Evolutionary conservation across 1,140 invertebrate genomes (phyloP), one percentile per base, ranked within the genome.

Genomic region (Drosophila ficusphila): DNA sequence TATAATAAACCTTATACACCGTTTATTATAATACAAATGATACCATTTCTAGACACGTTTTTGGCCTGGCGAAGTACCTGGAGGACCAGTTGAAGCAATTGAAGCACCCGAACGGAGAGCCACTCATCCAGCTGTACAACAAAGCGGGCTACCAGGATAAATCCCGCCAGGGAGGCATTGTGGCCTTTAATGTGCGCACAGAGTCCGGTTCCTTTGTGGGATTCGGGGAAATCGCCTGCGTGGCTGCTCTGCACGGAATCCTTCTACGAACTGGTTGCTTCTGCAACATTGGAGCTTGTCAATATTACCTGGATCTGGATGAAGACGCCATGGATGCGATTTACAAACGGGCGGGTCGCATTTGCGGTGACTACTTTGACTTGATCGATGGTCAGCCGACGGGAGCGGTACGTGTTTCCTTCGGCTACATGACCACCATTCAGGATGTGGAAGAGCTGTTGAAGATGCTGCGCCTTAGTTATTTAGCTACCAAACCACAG

Each of bases 281-380:
- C 90, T 99, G 98, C 91, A 99, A 99, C 93, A 96, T 98, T 4
- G 98, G 98, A 14, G 97, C 98, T 4, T 99, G 98, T 92, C 96
- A 98, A 91, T 92, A 94, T 29, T 96, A 97, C 90, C 92, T 99
- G 19, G 91, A 93, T 2, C 91, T 98, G 6, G 93, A 94, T 0
- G 93, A 95, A 34, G 90, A 94, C 3, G 94, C 96, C 33, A 92
- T 98, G 57, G 94, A 94, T 70, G 92, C 93, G 16, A 96, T 98
- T 89, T 97, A 95, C 91, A 93, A 96, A 91, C 61, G 73, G 0
- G 94, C 95, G 29, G 98, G 98, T 5, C 98, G 99, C 91, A 94
- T 96, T 27, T 99, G 98, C 93, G 97, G 98, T 0, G 98, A 99
- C 91, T 94, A 96, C 56, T 93, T 94, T 51, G 98, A 99, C 92